Percentiles rank a stretch among this genome's conserved stretches.
phyloP scores from a whole-genome alignment of 2,113 vertebrate species.

The Labeo rohita region DNA sequence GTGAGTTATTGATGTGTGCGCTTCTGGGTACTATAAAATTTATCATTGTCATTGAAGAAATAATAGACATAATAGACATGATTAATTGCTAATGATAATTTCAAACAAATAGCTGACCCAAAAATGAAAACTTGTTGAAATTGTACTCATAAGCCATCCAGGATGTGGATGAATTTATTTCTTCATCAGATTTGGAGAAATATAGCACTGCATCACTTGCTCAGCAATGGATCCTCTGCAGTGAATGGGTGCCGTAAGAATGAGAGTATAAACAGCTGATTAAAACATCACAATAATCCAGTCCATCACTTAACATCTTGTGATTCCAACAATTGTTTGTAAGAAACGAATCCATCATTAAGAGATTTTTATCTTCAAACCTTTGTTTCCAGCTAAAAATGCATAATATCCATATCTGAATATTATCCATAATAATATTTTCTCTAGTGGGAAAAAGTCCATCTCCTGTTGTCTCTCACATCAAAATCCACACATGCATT shows the following conservation, averaged over 20 bases:
- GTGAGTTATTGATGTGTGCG: not conserved
- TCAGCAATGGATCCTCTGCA: not conserved
- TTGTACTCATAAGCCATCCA: not conserved
- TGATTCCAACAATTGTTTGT: too few relatives aligned
- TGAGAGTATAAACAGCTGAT: not conserved
- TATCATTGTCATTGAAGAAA: not conserved
- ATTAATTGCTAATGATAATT: not conserved
- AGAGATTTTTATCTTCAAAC: too few relatives aligned
- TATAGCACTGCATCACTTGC: not conserved
- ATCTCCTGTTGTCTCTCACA: too few relatives aligned
- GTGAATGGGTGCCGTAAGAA: not conserved
- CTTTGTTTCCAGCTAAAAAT: too few relatives aligned
- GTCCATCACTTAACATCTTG: too few relatives aligned
- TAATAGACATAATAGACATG: not conserved
- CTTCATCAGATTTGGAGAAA: not conserved
- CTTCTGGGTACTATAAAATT: too few relatives aligned
- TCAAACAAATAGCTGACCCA: not conserved
- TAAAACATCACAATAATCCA: too few relatives aligned
- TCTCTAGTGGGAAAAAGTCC: too few relatives aligned
- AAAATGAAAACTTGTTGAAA: not conserved
- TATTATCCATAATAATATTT: too few relatives aligned
- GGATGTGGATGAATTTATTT: not conserved
- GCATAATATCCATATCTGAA: too few relatives aligned
- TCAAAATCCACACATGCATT: too few relatives aligned
- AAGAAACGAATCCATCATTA: too few relatives aligned